A percentile compares a stretch with the other conserved stretches of the same genome.
These are phyloP conservation scores for Lithophane socia DNA, from an alignment of 2,888 invertebrate species.

Conservation along the genomic window DNA sequence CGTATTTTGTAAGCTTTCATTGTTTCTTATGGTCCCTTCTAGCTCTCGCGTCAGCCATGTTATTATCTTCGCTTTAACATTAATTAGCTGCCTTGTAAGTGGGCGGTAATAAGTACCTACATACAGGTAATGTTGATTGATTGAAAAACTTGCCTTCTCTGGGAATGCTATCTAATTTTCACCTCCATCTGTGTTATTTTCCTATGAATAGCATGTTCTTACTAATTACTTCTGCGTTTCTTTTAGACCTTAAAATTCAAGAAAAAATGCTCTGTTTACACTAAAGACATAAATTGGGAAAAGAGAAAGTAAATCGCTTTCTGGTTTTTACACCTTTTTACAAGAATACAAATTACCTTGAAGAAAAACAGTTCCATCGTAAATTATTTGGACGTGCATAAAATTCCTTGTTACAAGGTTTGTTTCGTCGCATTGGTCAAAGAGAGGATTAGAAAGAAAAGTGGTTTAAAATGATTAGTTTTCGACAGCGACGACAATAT, in stretches of 20 bases:
- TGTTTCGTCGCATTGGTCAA: conserved; percentile 20
- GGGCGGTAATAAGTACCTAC: conserved; percentile 29
- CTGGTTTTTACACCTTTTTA: conserved; percentile 46
- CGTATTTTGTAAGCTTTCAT: conserved; percentile 62
- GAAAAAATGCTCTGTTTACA: conserved; percentile 17
- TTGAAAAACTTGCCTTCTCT: conserved; percentile 43
- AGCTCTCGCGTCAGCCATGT: conserved; percentile 48
- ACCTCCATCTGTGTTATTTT: conserved; percentile 29
- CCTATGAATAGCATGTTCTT: conserved; percentile 8
- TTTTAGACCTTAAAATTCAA: conserved; percentile 8
- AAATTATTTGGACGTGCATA: conserved; percentile 52
- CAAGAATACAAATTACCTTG: conserved; percentile 41
- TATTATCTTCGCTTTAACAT: conserved; percentile 63
- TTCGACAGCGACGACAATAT: conserved; percentile 2
- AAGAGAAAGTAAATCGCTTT: conserved; percentile 62
- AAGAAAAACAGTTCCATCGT: conserved; percentile 41
- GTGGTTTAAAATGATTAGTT: not conserved
- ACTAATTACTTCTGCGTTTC: conserved; percentile 17
- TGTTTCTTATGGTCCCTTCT: conserved; percentile 52
- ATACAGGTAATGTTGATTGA: conserved; percentile 51
- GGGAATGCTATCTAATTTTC: conserved; percentile 35
- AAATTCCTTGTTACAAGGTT: conserved; percentile 46
- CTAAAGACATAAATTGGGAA: conserved; percentile 26
- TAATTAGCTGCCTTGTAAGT: conserved; percentile 47
- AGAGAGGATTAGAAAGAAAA: conserved; percentile 7